Evolutionary conservation across 2,888 invertebrate species (phyloP).

Genomic region (Lasius platythorax): DNA sequence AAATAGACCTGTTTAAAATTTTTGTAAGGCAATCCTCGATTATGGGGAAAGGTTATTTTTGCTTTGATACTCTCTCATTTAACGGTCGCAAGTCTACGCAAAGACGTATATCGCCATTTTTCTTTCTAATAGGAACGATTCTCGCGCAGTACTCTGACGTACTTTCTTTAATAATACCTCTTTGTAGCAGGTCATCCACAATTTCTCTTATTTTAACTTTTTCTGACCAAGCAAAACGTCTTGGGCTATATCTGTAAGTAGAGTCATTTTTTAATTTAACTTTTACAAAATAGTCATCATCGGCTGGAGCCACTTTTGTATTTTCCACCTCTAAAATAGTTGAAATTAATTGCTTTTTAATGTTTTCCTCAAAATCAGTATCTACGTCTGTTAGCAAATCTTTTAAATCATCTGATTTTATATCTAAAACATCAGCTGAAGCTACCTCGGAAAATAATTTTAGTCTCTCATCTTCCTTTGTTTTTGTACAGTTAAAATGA

Average conservation of each 20-base stretch:
- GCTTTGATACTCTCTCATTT: neutral
- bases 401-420: neutral
- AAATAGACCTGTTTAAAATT: neutral
- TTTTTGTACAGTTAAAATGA: neutral
- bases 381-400: neutral
- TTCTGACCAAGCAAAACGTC: neutral
- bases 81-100: neutral
- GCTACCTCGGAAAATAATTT: neutral
- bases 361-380: neutral
- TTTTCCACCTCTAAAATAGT: neutral
- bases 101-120: neutral
- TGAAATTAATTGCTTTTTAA: neutral
- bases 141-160: neutral
- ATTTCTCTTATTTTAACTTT: neutral
- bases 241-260: neutral
- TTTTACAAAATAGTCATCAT: neutral
- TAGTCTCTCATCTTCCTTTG: neutral
- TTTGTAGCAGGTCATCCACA: neutral
- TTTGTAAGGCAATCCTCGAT: neutral
- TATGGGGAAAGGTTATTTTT: neutral
- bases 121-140: neutral
- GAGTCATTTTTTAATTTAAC: neutral
- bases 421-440: neutral
- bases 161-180: neutral
- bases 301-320: neutral